Conservation (phyloP, 2,888 invertebrate genomes). For the Syrphus vitripennis region DNA sequence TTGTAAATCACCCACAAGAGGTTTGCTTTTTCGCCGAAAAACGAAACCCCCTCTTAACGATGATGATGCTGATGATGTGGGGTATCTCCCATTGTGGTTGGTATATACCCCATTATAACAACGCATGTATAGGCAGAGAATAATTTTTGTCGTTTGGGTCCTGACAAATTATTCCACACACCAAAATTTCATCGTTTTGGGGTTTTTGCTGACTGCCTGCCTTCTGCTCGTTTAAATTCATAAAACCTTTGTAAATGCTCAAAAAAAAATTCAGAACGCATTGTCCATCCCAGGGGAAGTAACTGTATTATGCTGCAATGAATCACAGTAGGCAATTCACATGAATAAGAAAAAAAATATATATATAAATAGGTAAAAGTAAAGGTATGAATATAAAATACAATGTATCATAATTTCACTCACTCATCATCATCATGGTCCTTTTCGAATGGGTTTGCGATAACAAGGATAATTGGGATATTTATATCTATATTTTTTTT, state of each 20-base stretch:
- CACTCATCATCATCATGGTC: slow-evolving; percentile 41
- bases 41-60: not conserved
- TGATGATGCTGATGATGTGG: not conserved
- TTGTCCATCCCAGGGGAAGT: slow-evolving; percentile 63
- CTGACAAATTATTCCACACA: slow-evolving; percentile 32
- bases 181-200: slow-evolving; percentile 28
- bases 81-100: not conserved
- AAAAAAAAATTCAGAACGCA: slow-evolving; percentile 40
- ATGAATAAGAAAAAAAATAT: slow-evolving; percentile 27
- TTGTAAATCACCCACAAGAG: slow-evolving; percentile 40
- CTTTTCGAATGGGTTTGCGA: slow-evolving; percentile 31
- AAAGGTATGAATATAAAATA: not conserved
- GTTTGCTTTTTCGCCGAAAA: slow-evolving; percentile 27
- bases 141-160: not conserved
- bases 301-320: slow-evolving; percentile 67
- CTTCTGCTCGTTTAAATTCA: slow-evolving; percentile 36
- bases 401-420: slow-evolving; percentile 59
- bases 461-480: slow-evolving; percentile 68
- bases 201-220: slow-evolving; percentile 2
- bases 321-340: slow-evolving; percentile 44
- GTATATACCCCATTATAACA: not conserved
- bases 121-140: not conserved
- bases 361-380: not conserved
- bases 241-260: slow-evolving; percentile 50
- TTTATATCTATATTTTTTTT: slow-evolving; percentile 53